Conservation (phyloP, 2,888 invertebrate genomes). For the Lochmaea crataegi region DNA sequence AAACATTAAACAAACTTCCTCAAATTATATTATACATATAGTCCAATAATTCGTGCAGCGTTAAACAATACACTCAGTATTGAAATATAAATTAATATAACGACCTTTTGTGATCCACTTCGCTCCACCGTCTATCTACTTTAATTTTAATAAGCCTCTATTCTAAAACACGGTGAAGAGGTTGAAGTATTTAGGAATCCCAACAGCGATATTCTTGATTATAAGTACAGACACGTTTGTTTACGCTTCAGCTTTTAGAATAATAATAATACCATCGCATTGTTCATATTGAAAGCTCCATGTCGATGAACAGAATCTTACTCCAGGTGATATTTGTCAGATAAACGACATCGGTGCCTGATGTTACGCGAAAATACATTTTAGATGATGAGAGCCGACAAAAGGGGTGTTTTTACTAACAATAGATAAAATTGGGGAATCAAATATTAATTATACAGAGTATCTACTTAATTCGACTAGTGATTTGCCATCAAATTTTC, state of each 20-base stretch:
- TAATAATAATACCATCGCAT: neutral
- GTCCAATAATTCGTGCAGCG: neutral
- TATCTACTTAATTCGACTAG: too few species aligned
- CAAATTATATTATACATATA: neutral
- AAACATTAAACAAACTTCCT: too few species aligned
- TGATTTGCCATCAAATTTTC: too few species aligned
- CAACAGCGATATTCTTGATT: slow-evolving; percentile 5
- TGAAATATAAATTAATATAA: neutral
- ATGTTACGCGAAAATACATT: neutral
- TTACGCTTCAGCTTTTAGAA: slow-evolving; percentile 6
- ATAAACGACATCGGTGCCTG: neutral
- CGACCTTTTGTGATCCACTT: neutral
- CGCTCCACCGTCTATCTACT: neutral
- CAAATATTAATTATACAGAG: too few species aligned
- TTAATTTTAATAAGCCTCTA: neutral
- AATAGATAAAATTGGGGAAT: too few species aligned
- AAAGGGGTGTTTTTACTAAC: too few species aligned
- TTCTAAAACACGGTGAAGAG: neutral
- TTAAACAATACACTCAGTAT: neutral
- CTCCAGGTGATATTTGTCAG: neutral
- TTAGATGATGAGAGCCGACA: neutral
- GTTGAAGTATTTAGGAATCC: neutral
- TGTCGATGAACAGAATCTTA: slow-evolving; percentile 5
- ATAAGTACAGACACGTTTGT: slow-evolving; percentile 6
- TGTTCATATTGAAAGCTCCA: neutral